These are phyloP conservation scores for Thalpophila matura DNA, from an alignment of 2,888 invertebrate genomes.

Conservation along the genomic window DNA sequence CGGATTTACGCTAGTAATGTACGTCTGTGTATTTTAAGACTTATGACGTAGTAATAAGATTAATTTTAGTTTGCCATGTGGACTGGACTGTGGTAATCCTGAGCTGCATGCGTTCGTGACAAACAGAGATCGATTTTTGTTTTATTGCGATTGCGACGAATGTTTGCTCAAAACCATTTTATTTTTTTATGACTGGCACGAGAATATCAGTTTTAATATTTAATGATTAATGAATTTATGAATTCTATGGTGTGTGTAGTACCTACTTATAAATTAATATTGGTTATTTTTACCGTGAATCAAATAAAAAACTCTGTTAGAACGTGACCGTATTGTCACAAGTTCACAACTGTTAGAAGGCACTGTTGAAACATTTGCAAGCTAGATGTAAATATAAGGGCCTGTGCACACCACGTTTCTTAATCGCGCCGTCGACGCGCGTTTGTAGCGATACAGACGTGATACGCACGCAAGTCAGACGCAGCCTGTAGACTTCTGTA, in stretches of 20 bases:
- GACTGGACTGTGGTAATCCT: too few species aligned
- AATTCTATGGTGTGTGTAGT: constrained; percentile 11
- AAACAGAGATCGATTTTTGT: constrained; percentile 63
- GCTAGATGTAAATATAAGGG: too few species aligned
- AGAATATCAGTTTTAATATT: constrained; percentile 43
- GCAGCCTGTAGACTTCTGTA: too few species aligned
- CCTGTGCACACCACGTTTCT: too few species aligned
- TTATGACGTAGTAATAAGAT: constrained; percentile 29
- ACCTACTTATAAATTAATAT: too few species aligned
- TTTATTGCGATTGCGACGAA: constrained; percentile 52
- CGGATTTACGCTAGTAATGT: constrained; percentile 38
- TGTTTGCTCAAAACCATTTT: constrained; percentile 57
- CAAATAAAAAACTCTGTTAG: not conserved
- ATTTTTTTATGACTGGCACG: constrained; percentile 55
- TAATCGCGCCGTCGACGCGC: too few species aligned
- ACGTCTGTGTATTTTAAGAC: constrained; percentile 27
- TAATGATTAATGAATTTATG: constrained; percentile 47
- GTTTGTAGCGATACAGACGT: too few species aligned
- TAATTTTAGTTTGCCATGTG: constrained; percentile 24
- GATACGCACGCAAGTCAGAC: too few species aligned
- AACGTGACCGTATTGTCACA: not conserved
- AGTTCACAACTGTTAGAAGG: not conserved
- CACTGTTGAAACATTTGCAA: not conserved
- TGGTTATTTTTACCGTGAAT: too few species aligned
- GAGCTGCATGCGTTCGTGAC: constrained; percentile 54